These are phyloP conservation scores for Mactromeris polynyma DNA, from an alignment of 2,888 invertebrate genomes.

Conservation along the genomic window DNA sequence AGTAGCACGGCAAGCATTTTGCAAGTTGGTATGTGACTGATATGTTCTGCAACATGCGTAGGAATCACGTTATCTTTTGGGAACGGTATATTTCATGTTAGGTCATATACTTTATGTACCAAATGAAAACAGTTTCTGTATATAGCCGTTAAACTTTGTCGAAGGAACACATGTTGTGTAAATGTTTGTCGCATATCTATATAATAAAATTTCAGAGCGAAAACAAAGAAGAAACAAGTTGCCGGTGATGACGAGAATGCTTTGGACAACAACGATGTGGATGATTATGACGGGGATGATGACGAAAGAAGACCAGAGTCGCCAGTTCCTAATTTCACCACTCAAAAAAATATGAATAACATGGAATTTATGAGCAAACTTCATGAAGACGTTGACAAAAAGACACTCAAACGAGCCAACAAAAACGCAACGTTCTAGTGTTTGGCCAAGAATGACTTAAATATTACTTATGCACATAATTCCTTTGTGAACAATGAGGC, in stretches of 20 bases:
- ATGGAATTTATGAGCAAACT: constrained; percentile 64
- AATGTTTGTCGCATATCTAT: no score
- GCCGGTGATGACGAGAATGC: constrained; percentile 33
- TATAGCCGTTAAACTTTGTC: no score
- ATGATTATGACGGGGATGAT: constrained; percentile 53
- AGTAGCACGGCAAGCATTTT: no score
- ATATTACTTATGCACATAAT: no score
- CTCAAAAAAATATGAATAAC: constrained; percentile 65
- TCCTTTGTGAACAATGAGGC: no score
- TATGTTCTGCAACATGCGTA: no score
- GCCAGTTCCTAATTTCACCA: constrained; percentile 38
- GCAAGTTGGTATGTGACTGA: no score
- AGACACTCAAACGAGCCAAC: constrained; percentile 65
- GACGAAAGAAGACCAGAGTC: constrained; percentile 43
- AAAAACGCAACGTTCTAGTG: constrained; percentile 64
- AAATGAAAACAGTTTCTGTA: no score
- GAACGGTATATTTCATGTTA: no score
- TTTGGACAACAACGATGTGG: constrained; percentile 48
- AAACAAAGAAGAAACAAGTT: constrained; percentile 41
- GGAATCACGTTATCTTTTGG: no score
- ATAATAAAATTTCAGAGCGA: constrained; percentile 23
- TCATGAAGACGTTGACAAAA: constrained; percentile 66
- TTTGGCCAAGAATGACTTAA: not conserved
- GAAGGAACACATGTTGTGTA: no score
- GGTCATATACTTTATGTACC: no score